Conservation (phyloP, 2,888 invertebrate genomes). For the Caenorhabditis auriculariae region DNA sequence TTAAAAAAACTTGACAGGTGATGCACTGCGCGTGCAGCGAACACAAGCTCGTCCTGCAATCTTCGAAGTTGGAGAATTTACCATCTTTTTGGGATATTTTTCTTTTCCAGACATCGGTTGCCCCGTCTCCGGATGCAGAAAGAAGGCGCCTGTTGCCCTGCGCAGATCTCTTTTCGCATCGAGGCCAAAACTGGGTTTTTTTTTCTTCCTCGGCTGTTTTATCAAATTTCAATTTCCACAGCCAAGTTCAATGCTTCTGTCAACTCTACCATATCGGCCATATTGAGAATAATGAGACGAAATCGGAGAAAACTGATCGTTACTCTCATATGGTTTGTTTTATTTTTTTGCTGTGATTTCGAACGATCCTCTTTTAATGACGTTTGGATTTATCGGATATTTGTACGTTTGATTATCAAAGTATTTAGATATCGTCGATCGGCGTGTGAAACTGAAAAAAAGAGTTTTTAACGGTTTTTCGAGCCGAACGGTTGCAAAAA, state of each 20-base stretch:
- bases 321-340: too few species aligned
- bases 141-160: conserved; percentile 34
- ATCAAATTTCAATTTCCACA: background rate
- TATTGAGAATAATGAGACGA: conserved; percentile 5
- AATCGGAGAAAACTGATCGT: background rate
- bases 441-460: too few species aligned
- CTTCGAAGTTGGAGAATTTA: conserved; percentile 15
- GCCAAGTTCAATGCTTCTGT: conserved; percentile 18
- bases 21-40: conserved; percentile 41
- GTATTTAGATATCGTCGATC: too few species aligned
- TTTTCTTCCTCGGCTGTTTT: background rate
- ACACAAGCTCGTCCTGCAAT: conserved; percentile 36
- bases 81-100: background rate
- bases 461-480: too few species aligned
- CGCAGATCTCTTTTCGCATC: conserved; percentile 31
- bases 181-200: conserved; percentile 21
- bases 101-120: conserved; percentile 22
- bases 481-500: too few species aligned
- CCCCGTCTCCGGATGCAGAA: conserved; percentile 31
- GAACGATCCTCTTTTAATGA: too few species aligned
- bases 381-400: too few species aligned
- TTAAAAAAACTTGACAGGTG: conserved; percentile 2
- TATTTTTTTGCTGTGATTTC: too few species aligned
- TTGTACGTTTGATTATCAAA: too few species aligned
- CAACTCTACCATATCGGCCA: conserved; percentile 40